phyloP scores from a whole-genome alignment of 92 coral and sea anemone genomes.

The Epizoanthus stellaris region DNA sequence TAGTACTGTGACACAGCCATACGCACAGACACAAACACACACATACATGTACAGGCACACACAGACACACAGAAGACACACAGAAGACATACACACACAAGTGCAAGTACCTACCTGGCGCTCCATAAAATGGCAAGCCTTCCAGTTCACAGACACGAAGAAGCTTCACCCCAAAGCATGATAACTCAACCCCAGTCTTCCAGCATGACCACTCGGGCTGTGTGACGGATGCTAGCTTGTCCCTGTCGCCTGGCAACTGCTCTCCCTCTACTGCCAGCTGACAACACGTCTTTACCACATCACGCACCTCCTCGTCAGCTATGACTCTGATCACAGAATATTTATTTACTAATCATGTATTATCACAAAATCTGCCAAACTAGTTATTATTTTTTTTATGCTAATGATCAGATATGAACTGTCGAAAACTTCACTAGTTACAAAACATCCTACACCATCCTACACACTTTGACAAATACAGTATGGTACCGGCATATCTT shows the following conservation, averaged over 20 bases:
- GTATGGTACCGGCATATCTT: too few species aligned
- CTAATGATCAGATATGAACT: too few species aligned
- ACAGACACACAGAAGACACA: background rate
- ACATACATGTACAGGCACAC: too few species aligned
- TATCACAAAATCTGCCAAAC: too few species aligned
- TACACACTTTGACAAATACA: too few species aligned
- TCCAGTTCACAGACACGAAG: slow-evolving; percentile 89
- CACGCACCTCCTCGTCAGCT: slow-evolving; percentile 90
- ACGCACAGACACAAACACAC: too few species aligned
- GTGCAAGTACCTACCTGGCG: slow-evolving; percentile 74
- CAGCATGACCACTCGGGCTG: slow-evolving; percentile 99
- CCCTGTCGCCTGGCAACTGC: slow-evolving; percentile 76
- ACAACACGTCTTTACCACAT: slow-evolving; percentile 84
- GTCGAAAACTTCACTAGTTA: too few species aligned
- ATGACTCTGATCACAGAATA: slow-evolving; percentile 66
- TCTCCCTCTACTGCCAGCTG: slow-evolving; percentile 83
- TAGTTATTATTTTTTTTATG: too few species aligned
- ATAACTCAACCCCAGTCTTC: slow-evolving; percentile 97
- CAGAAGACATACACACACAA: background rate
- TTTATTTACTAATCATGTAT: too few species aligned
- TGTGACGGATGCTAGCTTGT: slow-evolving; percentile 75
- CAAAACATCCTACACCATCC: too few species aligned
- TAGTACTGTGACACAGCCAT: too few species aligned
- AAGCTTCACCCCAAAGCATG: slow-evolving; percentile 96
- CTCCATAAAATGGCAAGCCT: slow-evolving; percentile 91